phyloP scores from a whole-genome alignment of 2,113 vertebrate genomes.

The Esox niger region DNA sequence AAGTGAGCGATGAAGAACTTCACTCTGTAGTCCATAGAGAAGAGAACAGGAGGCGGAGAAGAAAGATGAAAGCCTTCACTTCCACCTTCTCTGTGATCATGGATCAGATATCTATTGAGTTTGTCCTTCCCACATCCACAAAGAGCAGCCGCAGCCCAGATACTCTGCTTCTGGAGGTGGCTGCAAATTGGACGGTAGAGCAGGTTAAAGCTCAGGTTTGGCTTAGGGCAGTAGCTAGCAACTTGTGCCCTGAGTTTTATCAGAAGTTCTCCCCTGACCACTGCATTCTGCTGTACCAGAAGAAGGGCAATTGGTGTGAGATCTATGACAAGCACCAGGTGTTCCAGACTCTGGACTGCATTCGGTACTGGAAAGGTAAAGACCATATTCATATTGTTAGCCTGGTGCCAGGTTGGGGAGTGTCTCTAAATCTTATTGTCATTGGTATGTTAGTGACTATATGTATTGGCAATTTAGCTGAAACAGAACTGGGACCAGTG shows the following conservation, averaged over 20 bases:
- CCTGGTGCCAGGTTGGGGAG: too few species aligned
- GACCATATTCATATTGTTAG: not conserved
- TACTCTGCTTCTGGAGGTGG: slow-evolving; percentile 78
- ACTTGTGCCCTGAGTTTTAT: slow-evolving; percentile 84
- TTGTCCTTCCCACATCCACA: slow-evolving; percentile 83
- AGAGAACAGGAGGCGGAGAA: slow-evolving; percentile 79
- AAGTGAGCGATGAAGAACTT: slow-evolving; percentile 72
- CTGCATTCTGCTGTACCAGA: slow-evolving; percentile 93
- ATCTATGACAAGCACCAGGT: slow-evolving; percentile 97
- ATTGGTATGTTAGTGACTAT: too few species aligned
- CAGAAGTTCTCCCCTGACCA: slow-evolving; percentile 83
- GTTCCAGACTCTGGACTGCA: slow-evolving; percentile 95
- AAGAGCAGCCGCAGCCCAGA: slow-evolving; percentile 74
- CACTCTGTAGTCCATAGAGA: slow-evolving; percentile 82
- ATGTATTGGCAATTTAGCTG: too few species aligned
- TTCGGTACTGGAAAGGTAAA: slow-evolving; percentile 87
- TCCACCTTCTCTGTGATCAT: slow-evolving; percentile 68
- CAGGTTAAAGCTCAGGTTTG: slow-evolving; percentile 94
- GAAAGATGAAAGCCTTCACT: slow-evolving; percentile 86
- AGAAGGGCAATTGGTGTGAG: slow-evolving; percentile 94
- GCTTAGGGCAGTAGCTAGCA: slow-evolving; percentile 85
- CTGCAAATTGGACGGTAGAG: slow-evolving; percentile 90
- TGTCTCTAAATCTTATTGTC: too few species aligned
- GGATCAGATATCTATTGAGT: slow-evolving; percentile 89
- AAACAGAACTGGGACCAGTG: too few species aligned